A percentile compares a stretch with the other conserved stretches of the same genome.
Conservation (phyloP, 2,797 vertebrate species). For the Anguilla obscura region DNA sequence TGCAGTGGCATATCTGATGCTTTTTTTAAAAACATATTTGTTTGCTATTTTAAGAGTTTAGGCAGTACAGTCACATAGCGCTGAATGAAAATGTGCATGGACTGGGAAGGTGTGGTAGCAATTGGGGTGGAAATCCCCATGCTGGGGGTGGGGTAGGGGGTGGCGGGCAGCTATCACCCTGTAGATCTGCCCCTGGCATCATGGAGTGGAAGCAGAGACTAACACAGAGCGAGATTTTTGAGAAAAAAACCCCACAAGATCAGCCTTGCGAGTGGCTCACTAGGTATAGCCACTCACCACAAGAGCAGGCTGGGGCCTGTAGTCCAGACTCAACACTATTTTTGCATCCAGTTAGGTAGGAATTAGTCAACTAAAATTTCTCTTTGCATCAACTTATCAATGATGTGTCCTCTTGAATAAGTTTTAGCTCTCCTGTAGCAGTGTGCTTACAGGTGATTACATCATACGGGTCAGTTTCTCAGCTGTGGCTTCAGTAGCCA, state of each 20-base stretch:
- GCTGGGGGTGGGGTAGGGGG: neutral
- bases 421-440: neutral
- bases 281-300: neutral
- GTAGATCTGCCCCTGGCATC: no score
- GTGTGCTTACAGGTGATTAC: neutral
- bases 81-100: no score
- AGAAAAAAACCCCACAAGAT: neutral
- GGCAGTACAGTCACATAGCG: no score
- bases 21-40: no score
- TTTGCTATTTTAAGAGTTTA: no score
- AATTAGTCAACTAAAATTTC: neutral
- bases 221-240: neutral
- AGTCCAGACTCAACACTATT: neutral
- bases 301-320: neutral
- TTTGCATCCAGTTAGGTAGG: neutral
- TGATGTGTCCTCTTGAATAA: neutral
- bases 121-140: no score
- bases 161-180: no score
- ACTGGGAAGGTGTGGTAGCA: no score
- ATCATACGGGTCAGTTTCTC: neutral
- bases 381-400: neutral
- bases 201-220: no score
- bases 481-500: neutral
- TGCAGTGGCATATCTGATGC: no score
- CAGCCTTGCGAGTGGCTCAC: neutral